Percentiles rank a stretch among this genome's conserved stretches.
Conservation (phyloP, 2,888 invertebrate species). For the Hedya salicella region DNA sequence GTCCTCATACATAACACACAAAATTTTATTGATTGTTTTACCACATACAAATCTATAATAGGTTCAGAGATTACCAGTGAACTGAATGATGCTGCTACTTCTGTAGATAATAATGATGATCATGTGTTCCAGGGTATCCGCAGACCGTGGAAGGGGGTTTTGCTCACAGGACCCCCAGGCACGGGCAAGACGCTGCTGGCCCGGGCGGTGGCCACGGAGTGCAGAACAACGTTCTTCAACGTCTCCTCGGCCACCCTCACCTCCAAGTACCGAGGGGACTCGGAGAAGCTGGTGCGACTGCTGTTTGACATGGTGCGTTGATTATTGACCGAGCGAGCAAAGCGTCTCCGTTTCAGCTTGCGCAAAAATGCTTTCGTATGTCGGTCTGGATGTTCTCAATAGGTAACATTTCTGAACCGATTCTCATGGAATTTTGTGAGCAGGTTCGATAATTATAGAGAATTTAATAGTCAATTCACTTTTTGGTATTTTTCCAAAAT, state of each 20-base stretch:
- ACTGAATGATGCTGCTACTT: too few species aligned
- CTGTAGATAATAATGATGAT: not conserved
- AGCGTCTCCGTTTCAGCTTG: too few species aligned
- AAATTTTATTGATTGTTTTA: too few species aligned
- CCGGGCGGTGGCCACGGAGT: conserved; percentile 95
- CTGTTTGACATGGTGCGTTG: conserved; percentile 92
- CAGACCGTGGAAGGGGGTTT: conserved; percentile 91
- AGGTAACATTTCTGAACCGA: too few species aligned
- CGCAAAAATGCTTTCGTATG: not conserved
- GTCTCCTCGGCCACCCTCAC: conserved; percentile 94
- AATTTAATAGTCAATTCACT: too few species aligned
- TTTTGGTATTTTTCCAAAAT: too few species aligned
- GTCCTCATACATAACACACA: too few species aligned
- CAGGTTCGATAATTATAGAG: too few species aligned
- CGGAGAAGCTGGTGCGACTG: conserved; percentile 93
- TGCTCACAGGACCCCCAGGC: conserved; percentile 89
- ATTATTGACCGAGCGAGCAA: too few species aligned
- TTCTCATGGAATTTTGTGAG: too few species aligned
- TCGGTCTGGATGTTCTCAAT: not conserved
- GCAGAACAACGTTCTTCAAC: conserved; percentile 94
- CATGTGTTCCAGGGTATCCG: conserved; percentile 86
- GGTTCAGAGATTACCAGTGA: too few species aligned
- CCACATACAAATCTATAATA: too few species aligned
- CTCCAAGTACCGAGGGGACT: conserved; percentile 96
- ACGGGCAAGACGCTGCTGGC: conserved; percentile 93